Base-by-base conservation (phyloP, 2,888 invertebrate species). In the Ceriagrion tenellum region DNA sequence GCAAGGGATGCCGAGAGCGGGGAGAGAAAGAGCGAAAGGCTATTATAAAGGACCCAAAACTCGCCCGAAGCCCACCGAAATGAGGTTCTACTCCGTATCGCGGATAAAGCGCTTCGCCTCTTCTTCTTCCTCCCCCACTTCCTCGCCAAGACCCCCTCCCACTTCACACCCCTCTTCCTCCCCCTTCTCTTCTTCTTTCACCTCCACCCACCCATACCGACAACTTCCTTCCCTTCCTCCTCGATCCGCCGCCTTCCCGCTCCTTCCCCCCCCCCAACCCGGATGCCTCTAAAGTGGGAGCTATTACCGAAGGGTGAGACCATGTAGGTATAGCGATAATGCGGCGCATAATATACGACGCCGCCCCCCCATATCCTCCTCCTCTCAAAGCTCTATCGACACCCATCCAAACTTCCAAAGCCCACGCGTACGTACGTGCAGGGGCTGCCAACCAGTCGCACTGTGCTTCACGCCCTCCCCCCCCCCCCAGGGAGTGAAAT, bases 271-370 rank as follows among this genome's bases (percentile, higher is more conserved):
- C 69, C 63, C 35, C 55, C 63, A 20, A 63, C 93, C 69, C 93
- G 93, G 69, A 93, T 93, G 40, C 63, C 91, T 26, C 59, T 59
- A 74, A 93, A 93, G 93, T 74, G 93, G 93, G 93, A 47, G 93
- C 74, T 69, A 74, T 93, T 93, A 55, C 89, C 16, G 30, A 93
- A 93, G 93, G 69, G 40, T 69, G 93, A 47, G 40, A 35, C 30
- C 69, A 69, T 47, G 40, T 69, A 59, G 59, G 40, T 69, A 16
- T 63, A 40, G 69, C 47, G 93, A 69, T 93, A 93, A 81, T 63
- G 47, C 40, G 93, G 30, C 63, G n/a, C 69, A 69, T 63, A 69
- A 93, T 74, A 63, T 93, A 23, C 93, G 59, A 63, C 69, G 69
- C 35, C 13, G 47, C 47, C 40, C 23, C 4, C 20, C 59, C n/a